Evolutionary conservation across 2,113 vertebrate genomes (phyloP).

Genomic region (Ptilonorhynchus violaceus): DNA sequence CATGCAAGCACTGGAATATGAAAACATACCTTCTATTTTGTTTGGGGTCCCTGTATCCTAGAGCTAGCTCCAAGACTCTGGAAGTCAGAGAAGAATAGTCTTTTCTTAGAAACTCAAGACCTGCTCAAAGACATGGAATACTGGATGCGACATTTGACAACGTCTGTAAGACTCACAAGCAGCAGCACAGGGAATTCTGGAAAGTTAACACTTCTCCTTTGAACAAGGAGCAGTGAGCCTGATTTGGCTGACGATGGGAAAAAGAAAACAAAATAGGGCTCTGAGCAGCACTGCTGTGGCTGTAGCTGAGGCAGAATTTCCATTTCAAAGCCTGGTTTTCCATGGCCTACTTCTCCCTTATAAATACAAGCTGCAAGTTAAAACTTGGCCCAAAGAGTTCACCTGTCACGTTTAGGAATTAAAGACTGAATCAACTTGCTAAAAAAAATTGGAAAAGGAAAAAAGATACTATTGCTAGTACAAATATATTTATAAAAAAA

Average conservation of each 20-base stretch:
- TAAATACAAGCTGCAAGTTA: slow-evolving; percentile 22
- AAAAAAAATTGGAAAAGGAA: neutral
- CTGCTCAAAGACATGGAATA: neutral
- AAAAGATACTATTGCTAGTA: neutral
- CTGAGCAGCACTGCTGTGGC: slow-evolving; percentile 24
- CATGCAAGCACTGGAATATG: neutral
- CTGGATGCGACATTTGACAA: neutral
- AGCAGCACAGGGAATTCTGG: slow-evolving; percentile 46
- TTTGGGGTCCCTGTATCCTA: neutral
- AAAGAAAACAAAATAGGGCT: slow-evolving; percentile 43
- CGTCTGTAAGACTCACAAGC: neutral
- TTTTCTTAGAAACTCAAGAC: slow-evolving; percentile 26
- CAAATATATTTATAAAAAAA: neutral
- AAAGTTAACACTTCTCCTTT: slow-evolving; percentile 27
- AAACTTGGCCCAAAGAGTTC: slow-evolving; percentile 22
- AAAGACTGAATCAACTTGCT: neutral
- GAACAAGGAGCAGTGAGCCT: neutral
- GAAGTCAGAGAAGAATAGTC: neutral
- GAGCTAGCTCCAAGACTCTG: neutral
- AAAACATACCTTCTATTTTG: slow-evolving; percentile 3
- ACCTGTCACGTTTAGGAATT: neutral
- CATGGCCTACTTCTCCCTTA: slow-evolving; percentile 28
- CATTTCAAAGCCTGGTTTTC: slow-evolving; percentile 54
- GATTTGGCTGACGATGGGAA: slow-evolving; percentile 23
- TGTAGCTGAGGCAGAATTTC: slow-evolving; percentile 52